Percentiles rank a stretch among this genome's conserved stretches.
phyloP scores from a whole-genome alignment of 2,113 vertebrate genomes.

The Corvus cornix region DNA sequence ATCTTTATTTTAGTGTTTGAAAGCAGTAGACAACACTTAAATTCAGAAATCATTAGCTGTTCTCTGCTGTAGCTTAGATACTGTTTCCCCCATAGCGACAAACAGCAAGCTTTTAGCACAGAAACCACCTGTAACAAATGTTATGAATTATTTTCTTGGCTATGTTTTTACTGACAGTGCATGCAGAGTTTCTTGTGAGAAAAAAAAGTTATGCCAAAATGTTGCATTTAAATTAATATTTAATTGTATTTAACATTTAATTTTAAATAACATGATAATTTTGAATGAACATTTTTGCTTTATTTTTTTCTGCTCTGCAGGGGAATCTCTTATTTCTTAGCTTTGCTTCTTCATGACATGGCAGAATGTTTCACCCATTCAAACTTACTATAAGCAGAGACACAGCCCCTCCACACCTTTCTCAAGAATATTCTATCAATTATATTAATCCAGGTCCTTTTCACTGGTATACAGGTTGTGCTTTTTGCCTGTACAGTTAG shows the following conservation, averaged over 20 bases:
- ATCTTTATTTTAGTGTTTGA: not conserved
- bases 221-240: not conserved
- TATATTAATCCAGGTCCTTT: not conserved
- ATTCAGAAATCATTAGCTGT: not conserved
- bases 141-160: not conserved
- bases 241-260: not conserved
- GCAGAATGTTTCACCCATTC: not conserved
- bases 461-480: not conserved
- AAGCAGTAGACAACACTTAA: not conserved
- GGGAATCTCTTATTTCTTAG: not conserved
- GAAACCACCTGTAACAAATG: not conserved
- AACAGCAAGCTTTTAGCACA: constrained; percentile 10
- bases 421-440: not conserved
- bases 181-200: not conserved
- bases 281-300: not conserved
- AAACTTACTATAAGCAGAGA: not conserved
- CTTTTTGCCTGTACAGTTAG: not conserved
- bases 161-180: not conserved
- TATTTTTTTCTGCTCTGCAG: not conserved
- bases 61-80: not conserved
- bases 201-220: not conserved
- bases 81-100: not conserved
- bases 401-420: not conserved
- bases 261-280: not conserved
- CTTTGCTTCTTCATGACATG: not conserved